phyloP scores from a whole-genome alignment of 1,140 invertebrate genomes.

The Oedothorax gibbosus region DNA sequence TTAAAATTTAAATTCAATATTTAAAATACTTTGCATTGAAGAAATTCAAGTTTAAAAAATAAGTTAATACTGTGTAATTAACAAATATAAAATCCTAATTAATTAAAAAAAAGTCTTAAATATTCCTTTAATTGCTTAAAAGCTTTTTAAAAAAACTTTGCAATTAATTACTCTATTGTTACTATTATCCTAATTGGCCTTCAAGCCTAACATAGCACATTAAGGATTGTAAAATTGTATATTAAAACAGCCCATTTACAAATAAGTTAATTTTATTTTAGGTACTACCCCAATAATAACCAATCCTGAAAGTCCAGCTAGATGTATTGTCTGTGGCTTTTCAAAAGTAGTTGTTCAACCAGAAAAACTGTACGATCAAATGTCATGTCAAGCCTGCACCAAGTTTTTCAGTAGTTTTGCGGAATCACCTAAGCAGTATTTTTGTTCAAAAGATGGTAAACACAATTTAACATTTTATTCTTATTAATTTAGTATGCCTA shows the following conservation, averaged over 20 bases:
- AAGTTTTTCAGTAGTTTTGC: constrained; percentile 79
- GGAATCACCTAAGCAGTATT: constrained; percentile 62
- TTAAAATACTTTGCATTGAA: no score
- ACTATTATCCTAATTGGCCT: no score
- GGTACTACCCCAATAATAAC: neutral
- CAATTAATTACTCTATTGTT: neutral
- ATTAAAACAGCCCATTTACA: no score
- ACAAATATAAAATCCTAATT: no score
- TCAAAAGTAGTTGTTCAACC: constrained; percentile 77
- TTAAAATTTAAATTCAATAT: no score
- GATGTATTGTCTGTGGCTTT: constrained; percentile 83
- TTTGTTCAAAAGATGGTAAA: constrained; percentile 63
- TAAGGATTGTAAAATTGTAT: no score
- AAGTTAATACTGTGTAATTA: neutral
- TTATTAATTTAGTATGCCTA: no score
- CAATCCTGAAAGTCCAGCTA: constrained; percentile 71
- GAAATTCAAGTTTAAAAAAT: neutral
- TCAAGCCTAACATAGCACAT: no score
- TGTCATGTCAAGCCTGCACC: constrained; percentile 85
- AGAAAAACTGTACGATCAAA: constrained; percentile 76
- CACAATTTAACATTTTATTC: neutral
- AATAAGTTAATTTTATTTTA: neutral
- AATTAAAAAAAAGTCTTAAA: no score
- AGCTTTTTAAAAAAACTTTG: neutral
- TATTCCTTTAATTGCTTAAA: neutral